Evolutionary conservation across 2,797 vertebrate genomes (phyloP).

Genomic region (Hipposideros larvatus): DNA sequence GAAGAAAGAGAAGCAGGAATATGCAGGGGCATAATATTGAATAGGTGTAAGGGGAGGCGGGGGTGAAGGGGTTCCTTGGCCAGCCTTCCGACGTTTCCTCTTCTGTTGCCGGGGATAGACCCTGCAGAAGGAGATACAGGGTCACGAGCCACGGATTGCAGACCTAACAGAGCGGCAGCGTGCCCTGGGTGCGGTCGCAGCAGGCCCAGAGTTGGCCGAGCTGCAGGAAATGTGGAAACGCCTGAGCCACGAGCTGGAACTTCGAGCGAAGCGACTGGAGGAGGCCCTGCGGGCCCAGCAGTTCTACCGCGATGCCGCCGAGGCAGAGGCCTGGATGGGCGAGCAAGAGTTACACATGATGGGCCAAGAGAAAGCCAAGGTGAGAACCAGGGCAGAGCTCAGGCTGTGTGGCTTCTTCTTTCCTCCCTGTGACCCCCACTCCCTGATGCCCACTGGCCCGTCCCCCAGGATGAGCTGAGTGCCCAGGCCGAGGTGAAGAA

Average conservation of each 20-base stretch:
- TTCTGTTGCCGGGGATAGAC: conserved; percentile 87
- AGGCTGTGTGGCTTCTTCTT: not conserved
- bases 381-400: conserved; percentile 70
- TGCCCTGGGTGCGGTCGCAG: conserved; percentile 87
- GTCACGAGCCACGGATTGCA: conserved; percentile 95
- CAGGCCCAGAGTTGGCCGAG: conserved; percentile 90
- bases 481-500: conserved; percentile 97
- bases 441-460: not conserved
- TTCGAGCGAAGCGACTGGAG: conserved; percentile 91
- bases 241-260: conserved; percentile 91
- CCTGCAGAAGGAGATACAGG: conserved; percentile 96
- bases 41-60: no score
- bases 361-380: conserved; percentile 98
- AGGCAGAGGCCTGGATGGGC: conserved; percentile 98
- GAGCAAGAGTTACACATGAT: conserved; percentile 99
- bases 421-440: fast-evolving
- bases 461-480: conserved; percentile 93
- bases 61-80: not conserved
- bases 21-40: not conserved
- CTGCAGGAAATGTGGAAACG: conserved; percentile 93
- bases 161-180: conserved; percentile 91
- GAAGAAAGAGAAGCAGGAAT: not conserved
- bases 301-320: conserved; percentile 95
- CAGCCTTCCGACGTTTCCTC: not conserved
- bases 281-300: conserved; percentile 94